Evolutionary conservation across 2,888 invertebrate species (phyloP), one percentile per base, ranked within the genome.

Genomic region (Lydus trimaculatus): DNA sequence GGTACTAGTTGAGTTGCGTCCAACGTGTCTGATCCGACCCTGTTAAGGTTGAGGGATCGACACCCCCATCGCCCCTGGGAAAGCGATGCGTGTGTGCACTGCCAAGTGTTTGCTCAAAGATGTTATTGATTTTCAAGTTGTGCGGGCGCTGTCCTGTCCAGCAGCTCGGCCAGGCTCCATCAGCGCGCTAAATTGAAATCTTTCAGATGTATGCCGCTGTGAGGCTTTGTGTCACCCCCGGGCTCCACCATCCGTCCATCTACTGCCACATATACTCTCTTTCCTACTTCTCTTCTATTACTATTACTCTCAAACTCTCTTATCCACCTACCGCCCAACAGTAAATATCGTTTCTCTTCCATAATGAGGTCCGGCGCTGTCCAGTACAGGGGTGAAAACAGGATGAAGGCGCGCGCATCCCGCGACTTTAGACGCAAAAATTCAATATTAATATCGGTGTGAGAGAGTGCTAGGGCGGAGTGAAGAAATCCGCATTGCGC

Each of bases 391-490:
- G 56, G 56, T 20, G 56, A 56, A 25, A 25, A 25, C 75, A 73
- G 73, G 68, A 71, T 69, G 77, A 75, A 78, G 77, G 83, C 82
- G 84, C 83, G 84, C 84, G 81, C 82, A 80, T 77, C 79, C 75
- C 80, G 82, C 83, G 83, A 80, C 81, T 87, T 88, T 73, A 72
- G 88, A 87, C 88, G 88, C 88, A 90, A 91, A 91, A 91, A 91
- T 91, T 90, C 90, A 91, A 91, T 91, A 92, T 91, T 91, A 91
- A 92, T 91, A 91, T 91, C 89, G 88, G 90, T 88, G 89, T 89
- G 86, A 76, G 78, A 73, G 86, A 71, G 72, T 63, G 73, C 59
- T 66, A 76, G 78, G 80, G 81, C 79, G 81, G 81, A 78, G 80
- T 76, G 79, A 79, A 80, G 79, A 76, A 79, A 76, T 78, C 81